Percentiles rank a stretch among this genome's conserved stretches.
Evolutionary conservation across 2,888 invertebrate species (phyloP).

Genomic region (Monopis laevigella): DNA sequence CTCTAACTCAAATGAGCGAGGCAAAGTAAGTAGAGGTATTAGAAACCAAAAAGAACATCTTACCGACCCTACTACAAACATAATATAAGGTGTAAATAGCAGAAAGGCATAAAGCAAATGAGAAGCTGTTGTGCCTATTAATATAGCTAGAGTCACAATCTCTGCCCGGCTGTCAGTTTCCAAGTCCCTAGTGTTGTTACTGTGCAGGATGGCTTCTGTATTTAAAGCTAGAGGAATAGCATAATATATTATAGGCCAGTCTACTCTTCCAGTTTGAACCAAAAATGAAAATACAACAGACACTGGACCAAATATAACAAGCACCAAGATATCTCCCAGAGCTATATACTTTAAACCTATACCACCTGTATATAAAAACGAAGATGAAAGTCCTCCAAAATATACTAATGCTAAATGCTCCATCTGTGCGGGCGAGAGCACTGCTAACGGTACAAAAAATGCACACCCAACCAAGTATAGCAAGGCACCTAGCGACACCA

Average conservation of each 20-base stretch:
- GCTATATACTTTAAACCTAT: slow-evolving; percentile 96
- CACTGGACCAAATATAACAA: slow-evolving; percentile 93
- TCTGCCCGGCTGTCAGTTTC: slow-evolving; percentile 89
- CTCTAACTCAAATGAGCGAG: slow-evolving; percentile 90
- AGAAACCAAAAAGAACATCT: slow-evolving; percentile 90
- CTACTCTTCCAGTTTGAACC: slow-evolving; percentile 91
- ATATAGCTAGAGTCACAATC: slow-evolving; percentile 93
- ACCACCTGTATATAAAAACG: slow-evolving; percentile 96
- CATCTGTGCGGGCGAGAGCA: slow-evolving; percentile 90
- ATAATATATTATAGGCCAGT: slow-evolving; percentile 91
- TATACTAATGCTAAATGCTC: slow-evolving; percentile 94
- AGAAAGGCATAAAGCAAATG: slow-evolving; percentile 90
- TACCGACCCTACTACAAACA: slow-evolving; percentile 85
- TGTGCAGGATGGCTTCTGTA: slow-evolving; percentile 94
- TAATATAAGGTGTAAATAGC: slow-evolving; percentile 89
- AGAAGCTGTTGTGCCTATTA: slow-evolving; percentile 90
- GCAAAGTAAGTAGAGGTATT: slow-evolving; percentile 86
- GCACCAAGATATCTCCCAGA: slow-evolving; percentile 89
- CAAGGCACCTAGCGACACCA: slow-evolving; percentile 88
- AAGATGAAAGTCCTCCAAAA: slow-evolving; percentile 94
- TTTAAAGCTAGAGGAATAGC: slow-evolving; percentile 93
- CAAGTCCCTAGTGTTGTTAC: slow-evolving; percentile 93
- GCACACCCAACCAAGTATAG: slow-evolving; percentile 88
- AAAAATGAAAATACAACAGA: slow-evolving; percentile 93
- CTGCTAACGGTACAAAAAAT: slow-evolving; percentile 79